These are phyloP conservation scores for Rhamphomyia laevipes DNA, from an alignment of 2,888 invertebrate genomes.

Conservation along the genomic window DNA sequence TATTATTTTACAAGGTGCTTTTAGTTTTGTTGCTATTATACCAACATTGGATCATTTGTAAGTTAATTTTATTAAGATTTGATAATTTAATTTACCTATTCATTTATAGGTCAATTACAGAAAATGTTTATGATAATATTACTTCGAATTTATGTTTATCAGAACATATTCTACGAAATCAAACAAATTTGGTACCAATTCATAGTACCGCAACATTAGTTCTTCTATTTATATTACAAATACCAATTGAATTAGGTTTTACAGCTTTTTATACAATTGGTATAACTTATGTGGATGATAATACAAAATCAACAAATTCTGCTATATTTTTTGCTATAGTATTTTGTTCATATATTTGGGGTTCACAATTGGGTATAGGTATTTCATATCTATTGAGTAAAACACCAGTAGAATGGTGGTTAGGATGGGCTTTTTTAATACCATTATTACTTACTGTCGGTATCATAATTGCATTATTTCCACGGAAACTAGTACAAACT, in stretches of 20 bases:
- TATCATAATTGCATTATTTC: constrained; percentile 43
- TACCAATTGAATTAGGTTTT: constrained; percentile 39
- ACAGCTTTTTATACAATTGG: constrained; percentile 44
- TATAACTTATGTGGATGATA: constrained; percentile 49
- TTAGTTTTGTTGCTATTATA: constrained; percentile 41
- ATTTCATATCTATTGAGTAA: constrained; percentile 29
- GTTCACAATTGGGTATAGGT: constrained; percentile 33
- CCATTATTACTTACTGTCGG: constrained; percentile 39
- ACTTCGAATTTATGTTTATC: constrained; percentile 14
- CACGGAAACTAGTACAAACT: constrained; percentile 41
- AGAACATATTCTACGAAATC: constrained; percentile 16
- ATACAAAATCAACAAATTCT: constrained; percentile 41
- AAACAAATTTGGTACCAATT: constrained; percentile 20
- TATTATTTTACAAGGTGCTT: constrained; percentile 42
- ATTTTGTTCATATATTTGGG: constrained; percentile 30
- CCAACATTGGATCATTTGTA: constrained; percentile 43
- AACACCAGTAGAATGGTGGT: constrained; percentile 33
- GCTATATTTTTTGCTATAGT: constrained; percentile 38
- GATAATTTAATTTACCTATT: background rate
- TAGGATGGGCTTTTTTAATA: constrained; percentile 43
- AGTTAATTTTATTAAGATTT: constrained; percentile 15
- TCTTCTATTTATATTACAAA: constrained; percentile 40
- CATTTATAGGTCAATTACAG: background rate
- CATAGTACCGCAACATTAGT: constrained; percentile 33
- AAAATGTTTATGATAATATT: background rate